Evolutionary conservation across 2,113 vertebrate genomes (phyloP).

Genomic region (Ctenomys sociabilis): DNA sequence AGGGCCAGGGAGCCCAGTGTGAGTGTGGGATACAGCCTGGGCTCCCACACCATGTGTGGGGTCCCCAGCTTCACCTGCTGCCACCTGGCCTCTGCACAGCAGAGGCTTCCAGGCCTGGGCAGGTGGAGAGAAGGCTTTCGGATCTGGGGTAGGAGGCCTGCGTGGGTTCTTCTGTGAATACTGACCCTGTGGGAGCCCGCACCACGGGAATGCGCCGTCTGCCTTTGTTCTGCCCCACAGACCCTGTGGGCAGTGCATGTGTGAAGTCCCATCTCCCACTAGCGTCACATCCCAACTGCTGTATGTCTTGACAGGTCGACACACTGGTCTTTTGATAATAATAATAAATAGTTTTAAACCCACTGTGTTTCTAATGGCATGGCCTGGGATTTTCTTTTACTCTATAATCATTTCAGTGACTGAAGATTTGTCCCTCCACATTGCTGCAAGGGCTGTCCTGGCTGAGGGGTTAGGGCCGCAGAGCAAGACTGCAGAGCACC

Average conservation of each 20-base stretch:
- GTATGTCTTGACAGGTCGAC: conserved; percentile 61
- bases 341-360: conserved; percentile 64
- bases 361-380: conserved; percentile 24
- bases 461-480: background rate
- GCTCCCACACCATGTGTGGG: background rate
- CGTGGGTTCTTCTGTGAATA: background rate
- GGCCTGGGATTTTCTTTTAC: conserved; percentile 60
- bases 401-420: conserved; percentile 23
- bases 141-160: background rate
- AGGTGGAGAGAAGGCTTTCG: background rate
- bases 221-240: conserved; percentile 51
- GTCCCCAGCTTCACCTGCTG: background rate
- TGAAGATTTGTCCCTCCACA: background rate
- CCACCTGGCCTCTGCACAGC: background rate
- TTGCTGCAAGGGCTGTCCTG: background rate
- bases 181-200: background rate
- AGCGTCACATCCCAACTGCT: conserved; percentile 25
- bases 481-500: background rate
- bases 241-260: conserved; percentile 34
- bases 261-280: background rate
- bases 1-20: background rate
- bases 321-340: conserved; percentile 67
- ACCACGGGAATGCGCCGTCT: conserved; percentile 22
- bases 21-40: background rate
- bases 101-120: background rate